Conservation (phyloP, 2,113 vertebrate genomes). For the Sitta europaea region DNA sequence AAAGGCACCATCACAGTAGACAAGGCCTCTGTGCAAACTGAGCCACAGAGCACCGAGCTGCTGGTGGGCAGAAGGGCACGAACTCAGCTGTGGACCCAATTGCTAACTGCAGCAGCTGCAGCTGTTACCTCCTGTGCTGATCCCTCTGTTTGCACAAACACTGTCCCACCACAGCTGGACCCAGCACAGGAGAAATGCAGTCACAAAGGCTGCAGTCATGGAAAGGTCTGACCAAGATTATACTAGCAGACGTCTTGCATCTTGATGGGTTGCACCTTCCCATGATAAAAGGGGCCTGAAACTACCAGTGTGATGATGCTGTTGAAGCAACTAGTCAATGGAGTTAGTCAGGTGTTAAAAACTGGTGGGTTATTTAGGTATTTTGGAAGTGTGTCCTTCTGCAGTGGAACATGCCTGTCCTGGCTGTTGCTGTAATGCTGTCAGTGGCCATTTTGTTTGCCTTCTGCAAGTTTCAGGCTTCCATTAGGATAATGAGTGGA, state of each 20-base stretch:
- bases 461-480: not conserved
- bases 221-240: not conserved
- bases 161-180: not conserved
- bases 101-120: not conserved
- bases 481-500: conserved; percentile 26
- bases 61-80: not conserved
- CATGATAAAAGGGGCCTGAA: not conserved
- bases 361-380: not conserved
- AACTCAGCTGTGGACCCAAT: not conserved
- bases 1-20: not conserved
- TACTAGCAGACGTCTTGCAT: not conserved
- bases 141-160: not conserved
- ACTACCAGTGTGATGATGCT: not conserved
- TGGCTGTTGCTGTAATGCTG: not conserved
- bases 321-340: not conserved
- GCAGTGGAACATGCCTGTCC: not conserved
- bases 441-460: not conserved
- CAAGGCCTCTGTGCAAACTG: not conserved
- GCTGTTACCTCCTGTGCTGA: not conserved
- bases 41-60: not conserved
- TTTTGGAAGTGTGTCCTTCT: not conserved
- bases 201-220: not conserved
- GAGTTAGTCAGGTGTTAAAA: not conserved
- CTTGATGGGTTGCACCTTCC: not conserved
- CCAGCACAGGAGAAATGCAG: not conserved